Percentiles rank a stretch among this genome's conserved stretches.
These are phyloP conservation scores for Hylomyscus alleni DNA, from an alignment of 2,797 vertebrate genomes.

Conservation along the genomic window DNA sequence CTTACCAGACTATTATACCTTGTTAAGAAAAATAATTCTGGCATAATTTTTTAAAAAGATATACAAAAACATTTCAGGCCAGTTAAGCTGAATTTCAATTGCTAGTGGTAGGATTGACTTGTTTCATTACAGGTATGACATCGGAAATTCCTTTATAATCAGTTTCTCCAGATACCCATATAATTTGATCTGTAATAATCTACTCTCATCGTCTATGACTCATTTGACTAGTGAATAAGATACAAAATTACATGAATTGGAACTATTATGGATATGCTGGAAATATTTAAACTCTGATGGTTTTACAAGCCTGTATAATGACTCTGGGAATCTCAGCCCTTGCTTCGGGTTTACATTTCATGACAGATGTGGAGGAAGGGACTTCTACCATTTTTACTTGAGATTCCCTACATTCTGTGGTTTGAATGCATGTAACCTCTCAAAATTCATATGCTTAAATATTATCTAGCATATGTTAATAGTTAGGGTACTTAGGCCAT, in stretches of 20 bases:
- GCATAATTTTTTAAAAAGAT: constrained; percentile 39
- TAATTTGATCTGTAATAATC: constrained; percentile 63
- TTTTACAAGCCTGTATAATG: constrained; percentile 52
- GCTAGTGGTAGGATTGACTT: background rate
- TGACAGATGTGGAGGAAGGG: background rate
- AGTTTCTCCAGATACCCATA: constrained; percentile 9
- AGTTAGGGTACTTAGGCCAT: background rate
- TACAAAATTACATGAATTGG: constrained; percentile 29
- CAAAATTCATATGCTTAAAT: background rate
- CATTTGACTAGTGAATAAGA: constrained; percentile 69
- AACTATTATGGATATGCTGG: constrained; percentile 34
- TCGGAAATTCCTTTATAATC: constrained; percentile 40
- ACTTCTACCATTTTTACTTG: background rate
- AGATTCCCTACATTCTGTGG: background rate
- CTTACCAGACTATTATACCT: background rate
- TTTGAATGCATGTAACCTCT: background rate
- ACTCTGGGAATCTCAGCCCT: background rate
- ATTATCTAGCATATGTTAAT: background rate
- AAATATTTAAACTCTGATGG: constrained; percentile 50
- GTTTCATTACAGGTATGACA: constrained; percentile 42
- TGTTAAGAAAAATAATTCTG: background rate
- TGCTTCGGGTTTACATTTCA: constrained; percentile 38
- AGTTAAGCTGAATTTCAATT: background rate
- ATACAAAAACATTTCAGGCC: background rate
- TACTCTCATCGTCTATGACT: constrained; percentile 47